Evolutionary conservation across 2,113 vertebrate species (phyloP).

Genomic region (Varanus salvator): DNA sequence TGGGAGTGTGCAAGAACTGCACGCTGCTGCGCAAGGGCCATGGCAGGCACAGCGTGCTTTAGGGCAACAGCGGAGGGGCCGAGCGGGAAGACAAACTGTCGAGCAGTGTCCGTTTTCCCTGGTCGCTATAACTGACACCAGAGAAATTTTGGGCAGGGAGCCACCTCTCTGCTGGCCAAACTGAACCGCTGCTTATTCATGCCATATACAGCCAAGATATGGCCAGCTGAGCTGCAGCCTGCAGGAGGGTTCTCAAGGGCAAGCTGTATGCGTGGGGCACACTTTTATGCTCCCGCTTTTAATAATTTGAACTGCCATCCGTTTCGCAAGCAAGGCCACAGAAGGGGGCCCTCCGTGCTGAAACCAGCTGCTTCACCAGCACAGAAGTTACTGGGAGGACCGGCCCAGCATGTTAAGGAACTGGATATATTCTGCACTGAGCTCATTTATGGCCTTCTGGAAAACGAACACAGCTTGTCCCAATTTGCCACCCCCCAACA

Average conservation of each 20-base stretch:
- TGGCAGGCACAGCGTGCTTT: no score
- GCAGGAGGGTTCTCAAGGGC: accelerated
- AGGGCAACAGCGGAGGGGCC: neutral
- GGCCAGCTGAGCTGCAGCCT: neutral
- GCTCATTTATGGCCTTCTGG: neutral
- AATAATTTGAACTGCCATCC: neutral
- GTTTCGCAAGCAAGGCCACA: neutral
- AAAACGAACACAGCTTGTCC: neutral
- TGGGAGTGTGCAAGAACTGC: no score
- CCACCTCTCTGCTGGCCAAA: neutral
- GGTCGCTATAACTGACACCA: neutral
- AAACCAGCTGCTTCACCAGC: neutral
- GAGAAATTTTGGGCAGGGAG: neutral
- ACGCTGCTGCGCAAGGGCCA: no score
- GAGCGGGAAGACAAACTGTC: neutral
- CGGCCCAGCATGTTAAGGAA: neutral
- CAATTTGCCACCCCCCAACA: neutral
- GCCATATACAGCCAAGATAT: accelerated
- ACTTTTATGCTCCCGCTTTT: accelerated
- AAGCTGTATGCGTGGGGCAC: neutral
- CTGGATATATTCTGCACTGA: neutral
- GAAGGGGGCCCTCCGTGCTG: no score
- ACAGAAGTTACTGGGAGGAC: neutral
- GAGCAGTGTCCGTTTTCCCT: neutral
- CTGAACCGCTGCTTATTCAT: neutral